Conservation (phyloP, 2,113 vertebrate species). For the Symphodus melops region DNA sequence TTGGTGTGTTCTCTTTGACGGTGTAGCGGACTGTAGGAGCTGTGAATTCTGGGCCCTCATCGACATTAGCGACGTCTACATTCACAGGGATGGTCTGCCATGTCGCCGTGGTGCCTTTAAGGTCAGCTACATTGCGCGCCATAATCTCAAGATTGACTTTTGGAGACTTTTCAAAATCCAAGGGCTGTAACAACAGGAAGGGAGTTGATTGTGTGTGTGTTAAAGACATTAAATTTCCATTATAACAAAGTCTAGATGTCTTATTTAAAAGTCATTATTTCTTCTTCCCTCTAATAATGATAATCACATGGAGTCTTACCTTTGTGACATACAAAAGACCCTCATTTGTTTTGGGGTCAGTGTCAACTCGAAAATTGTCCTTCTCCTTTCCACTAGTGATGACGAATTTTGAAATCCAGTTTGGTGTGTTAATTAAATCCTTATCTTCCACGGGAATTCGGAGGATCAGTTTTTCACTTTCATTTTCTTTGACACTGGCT, state of each 20-base stretch:
- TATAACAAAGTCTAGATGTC: background rate
- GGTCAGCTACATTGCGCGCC: conserved; percentile 85
- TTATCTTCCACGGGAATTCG: conserved; percentile 85
- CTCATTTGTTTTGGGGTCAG: conserved; percentile 88
- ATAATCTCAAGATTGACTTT: conserved; percentile 81
- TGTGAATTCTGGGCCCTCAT: conserved; percentile 89
- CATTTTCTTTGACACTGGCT: conserved; percentile 85
- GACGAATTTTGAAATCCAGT: conserved; percentile 84
- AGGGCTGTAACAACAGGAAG: conserved; percentile 70
- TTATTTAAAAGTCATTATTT: too few species aligned
- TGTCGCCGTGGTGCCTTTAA: conserved; percentile 67
- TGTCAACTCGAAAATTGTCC: conserved; percentile 87
- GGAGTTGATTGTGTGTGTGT: background rate
- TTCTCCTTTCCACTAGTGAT: conserved; percentile 89
- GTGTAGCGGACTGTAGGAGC: conserved; percentile 73
- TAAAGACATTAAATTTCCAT: background rate
- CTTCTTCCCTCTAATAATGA: background rate
- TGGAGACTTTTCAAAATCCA: conserved; percentile 84
- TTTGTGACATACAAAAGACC: conserved; percentile 87
- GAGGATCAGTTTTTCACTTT: conserved; percentile 81
- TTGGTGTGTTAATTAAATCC: conserved; percentile 82
- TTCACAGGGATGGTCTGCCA: conserved; percentile 82
- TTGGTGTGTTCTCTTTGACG: conserved; percentile 83
- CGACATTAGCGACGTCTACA: conserved; percentile 79
- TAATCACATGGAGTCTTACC: conserved; percentile 75